phyloP scores from a whole-genome alignment of 2,888 invertebrate species.

The Enoplolaimus lenunculus region DNA sequence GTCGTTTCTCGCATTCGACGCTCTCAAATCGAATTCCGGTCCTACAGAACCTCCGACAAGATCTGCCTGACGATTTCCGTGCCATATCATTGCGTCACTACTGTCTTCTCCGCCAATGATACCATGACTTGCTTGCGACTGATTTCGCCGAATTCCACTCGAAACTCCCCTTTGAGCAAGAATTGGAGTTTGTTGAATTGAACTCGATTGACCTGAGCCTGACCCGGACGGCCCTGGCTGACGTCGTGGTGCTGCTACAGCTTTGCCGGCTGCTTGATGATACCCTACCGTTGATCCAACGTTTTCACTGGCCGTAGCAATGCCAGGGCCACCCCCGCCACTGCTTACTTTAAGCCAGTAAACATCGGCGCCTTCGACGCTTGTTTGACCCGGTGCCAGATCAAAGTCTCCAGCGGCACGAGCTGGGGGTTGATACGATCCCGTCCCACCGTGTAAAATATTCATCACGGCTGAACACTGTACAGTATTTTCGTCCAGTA shows the following conservation, averaged over 20 bases:
- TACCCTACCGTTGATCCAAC: background rate
- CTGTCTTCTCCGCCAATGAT: background rate
- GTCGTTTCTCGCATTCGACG: no score
- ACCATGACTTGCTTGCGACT: background rate
- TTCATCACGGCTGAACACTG: conserved; percentile 31
- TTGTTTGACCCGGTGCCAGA: conserved; percentile 16
- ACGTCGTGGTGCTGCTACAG: background rate
- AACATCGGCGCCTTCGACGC: conserved; percentile 35
- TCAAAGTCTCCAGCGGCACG: background rate
- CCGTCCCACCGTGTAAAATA: conserved; percentile 21
- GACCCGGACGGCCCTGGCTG: background rate
- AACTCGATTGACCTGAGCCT: background rate
- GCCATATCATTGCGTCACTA: background rate
- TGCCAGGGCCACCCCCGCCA: background rate
- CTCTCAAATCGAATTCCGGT: background rate
- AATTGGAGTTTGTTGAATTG: background rate
- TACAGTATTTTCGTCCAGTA: conserved; percentile 19
- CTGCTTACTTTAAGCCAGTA: conserved; percentile 37
- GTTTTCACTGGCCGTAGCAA: background rate
- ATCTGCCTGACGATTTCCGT: conserved; percentile 3
- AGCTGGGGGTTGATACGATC: background rate
- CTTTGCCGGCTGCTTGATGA: background rate
- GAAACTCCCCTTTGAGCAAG: no score
- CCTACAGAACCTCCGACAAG: background rate
- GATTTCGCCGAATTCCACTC: background rate